phyloP scores from a whole-genome alignment of 64 coral and sea anemone species.

The Actinia tenebrosa region DNA sequence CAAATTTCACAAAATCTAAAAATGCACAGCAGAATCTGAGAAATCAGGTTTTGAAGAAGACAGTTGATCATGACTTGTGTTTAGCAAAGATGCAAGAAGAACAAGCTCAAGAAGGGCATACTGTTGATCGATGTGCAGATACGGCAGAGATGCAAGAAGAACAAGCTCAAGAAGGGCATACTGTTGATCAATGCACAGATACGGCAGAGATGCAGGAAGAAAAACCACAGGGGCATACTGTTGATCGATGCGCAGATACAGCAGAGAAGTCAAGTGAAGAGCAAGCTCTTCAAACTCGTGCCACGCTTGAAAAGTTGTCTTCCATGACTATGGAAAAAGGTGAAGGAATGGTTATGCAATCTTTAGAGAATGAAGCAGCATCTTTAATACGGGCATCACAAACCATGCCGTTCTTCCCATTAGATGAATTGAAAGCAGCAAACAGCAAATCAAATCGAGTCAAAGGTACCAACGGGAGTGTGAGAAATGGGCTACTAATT shows the following conservation, averaged over 20 bases:
- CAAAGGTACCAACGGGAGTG: neutral
- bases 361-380: conserved; percentile 21
- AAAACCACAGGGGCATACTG: neutral
- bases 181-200: neutral
- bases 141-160: neutral
- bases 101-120: neutral
- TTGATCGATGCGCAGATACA: neutral
- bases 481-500: too few species aligned
- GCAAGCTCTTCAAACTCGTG: too few species aligned
- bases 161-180: neutral
- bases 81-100: neutral
- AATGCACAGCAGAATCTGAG: neutral
- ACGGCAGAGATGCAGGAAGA: neutral
- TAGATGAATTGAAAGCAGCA: neutral
- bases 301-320: neutral
- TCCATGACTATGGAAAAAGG: neutral
- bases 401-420: neutral
- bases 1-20: neutral
- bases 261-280: neutral
- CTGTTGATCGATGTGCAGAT: neutral
- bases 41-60: neutral
- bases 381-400: neutral
- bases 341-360: conserved; percentile 25
- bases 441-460: neutral
- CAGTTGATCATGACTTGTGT: neutral